Conservation (phyloP, 2,113 vertebrate genomes). For the Nyctereutes procyonoides region DNA sequence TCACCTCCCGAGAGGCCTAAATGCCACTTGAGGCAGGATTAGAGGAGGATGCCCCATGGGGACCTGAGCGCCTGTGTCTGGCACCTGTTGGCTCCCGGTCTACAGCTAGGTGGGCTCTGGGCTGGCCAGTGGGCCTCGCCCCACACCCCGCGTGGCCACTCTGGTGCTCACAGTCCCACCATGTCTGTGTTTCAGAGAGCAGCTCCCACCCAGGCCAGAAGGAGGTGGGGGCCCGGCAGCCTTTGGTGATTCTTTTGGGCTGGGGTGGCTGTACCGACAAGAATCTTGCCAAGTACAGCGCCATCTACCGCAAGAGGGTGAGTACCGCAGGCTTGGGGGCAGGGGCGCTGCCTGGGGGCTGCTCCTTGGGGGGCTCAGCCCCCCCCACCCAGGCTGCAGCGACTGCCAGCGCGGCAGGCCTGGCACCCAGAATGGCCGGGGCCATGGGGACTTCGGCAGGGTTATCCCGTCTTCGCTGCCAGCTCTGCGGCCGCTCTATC, state of each 20-base stretch:
- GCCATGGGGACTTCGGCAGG: background rate
- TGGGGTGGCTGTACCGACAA: slow-evolving; percentile 97
- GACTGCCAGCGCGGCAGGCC: background rate
- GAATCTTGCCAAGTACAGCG: slow-evolving; percentile 95
- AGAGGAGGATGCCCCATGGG: background rate
- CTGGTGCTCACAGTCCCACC: background rate
- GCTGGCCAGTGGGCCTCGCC: background rate
- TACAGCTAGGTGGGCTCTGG: background rate
- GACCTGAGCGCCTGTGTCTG: background rate
- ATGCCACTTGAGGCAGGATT: background rate
- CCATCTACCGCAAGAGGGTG: slow-evolving; percentile 95
- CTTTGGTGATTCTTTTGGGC: slow-evolving; percentile 96
- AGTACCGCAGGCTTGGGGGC: slow-evolving; percentile 57
- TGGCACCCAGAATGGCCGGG: background rate
- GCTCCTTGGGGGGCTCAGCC: fast-evolving
- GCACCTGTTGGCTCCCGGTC: background rate
- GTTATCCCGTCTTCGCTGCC: background rate
- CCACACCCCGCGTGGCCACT: background rate
- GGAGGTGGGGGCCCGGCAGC: slow-evolving; percentile 83
- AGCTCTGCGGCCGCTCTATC: background rate
- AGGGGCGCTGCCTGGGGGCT: fast-evolving
- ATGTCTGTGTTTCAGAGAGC: slow-evolving; percentile 82
- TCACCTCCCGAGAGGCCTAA: background rate
- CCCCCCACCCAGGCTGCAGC: background rate
- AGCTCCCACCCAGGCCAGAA: slow-evolving; percentile 76